These are phyloP conservation scores for Pedetes capensis DNA, from an alignment of 2,113 vertebrate species.

Conservation along the genomic window DNA sequence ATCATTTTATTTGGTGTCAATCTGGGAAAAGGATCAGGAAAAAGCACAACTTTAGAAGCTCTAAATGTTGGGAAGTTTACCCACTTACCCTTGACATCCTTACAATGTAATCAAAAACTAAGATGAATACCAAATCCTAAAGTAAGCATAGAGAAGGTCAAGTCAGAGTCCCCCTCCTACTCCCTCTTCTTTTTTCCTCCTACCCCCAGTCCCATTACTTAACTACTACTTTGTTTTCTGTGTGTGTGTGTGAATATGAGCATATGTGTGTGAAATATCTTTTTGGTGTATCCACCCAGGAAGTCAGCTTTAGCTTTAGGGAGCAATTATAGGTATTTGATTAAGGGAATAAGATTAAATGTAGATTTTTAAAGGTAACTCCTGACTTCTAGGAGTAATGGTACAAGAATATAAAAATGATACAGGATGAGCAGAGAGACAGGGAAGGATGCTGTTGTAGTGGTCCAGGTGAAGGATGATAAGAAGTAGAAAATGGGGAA, in stretches of 20 bases:
- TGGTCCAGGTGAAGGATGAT: neutral
- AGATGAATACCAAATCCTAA: neutral
- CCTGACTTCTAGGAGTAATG: neutral
- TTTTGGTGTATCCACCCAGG: neutral
- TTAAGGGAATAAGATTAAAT: constrained; percentile 45
- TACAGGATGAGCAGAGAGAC: neutral
- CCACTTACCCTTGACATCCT: neutral
- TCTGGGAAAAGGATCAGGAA: constrained; percentile 5
- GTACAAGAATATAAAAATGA: neutral
- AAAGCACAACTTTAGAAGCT: constrained; percentile 35
- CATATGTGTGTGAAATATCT: neutral
- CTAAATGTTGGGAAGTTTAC: constrained; percentile 29
- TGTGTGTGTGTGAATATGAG: neutral
- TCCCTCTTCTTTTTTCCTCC: neutral
- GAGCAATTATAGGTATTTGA: constrained; percentile 18
- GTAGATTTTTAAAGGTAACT: constrained; percentile 20
- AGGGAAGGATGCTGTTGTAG: neutral
- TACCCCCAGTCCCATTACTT: neutral
- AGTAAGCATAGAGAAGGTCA: constrained; percentile 21
- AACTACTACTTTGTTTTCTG: neutral
- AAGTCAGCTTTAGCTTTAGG: neutral
- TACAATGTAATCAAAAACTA: neutral
- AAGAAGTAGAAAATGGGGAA: neutral
- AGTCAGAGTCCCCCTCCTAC: neutral
- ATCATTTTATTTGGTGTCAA: constrained; percentile 38